Conservation (phyloP, 2,888 invertebrate species). For the Hyposoter didymator region DNA sequence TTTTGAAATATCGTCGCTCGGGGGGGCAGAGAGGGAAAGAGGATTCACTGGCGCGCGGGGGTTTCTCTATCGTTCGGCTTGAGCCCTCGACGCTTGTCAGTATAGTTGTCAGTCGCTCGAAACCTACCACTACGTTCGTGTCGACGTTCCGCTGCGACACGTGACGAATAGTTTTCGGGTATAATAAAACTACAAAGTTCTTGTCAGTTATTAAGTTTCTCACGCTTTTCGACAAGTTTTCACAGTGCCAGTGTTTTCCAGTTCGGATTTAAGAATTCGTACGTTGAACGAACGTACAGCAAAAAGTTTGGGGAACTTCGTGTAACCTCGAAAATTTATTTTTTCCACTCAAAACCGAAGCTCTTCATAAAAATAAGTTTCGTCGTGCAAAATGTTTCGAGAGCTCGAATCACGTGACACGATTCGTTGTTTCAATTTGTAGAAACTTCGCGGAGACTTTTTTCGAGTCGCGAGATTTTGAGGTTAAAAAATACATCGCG, state of each 20-base stretch:
- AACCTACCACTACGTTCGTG: constrained; percentile 61
- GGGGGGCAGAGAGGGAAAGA: constrained; percentile 25
- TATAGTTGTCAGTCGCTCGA: constrained; percentile 63
- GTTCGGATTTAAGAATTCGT: neutral
- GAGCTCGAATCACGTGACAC: neutral
- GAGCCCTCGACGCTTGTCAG: constrained; percentile 64
- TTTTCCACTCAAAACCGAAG: neutral
- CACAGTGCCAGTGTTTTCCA: neutral
- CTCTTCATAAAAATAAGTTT: neutral
- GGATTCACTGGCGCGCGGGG: constrained; percentile 60
- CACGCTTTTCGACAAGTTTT: neutral
- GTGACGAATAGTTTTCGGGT: neutral
- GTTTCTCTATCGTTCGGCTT: constrained; percentile 22
- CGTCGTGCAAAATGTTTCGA: neutral
- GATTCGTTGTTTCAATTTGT: neutral
- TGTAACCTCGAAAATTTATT: neutral
- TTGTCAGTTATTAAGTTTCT: neutral
- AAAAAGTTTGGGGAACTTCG: neutral
- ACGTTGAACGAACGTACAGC: neutral
- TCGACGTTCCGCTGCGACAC: constrained; percentile 32
- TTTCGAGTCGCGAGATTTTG: neutral
- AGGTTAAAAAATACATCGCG: neutral
- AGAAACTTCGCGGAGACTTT: neutral
- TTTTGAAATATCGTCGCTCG: constrained; percentile 39
- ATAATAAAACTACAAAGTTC: neutral